Base-by-base conservation (phyloP, 2,888 invertebrate genomes). In the Gibbula magus region DNA sequence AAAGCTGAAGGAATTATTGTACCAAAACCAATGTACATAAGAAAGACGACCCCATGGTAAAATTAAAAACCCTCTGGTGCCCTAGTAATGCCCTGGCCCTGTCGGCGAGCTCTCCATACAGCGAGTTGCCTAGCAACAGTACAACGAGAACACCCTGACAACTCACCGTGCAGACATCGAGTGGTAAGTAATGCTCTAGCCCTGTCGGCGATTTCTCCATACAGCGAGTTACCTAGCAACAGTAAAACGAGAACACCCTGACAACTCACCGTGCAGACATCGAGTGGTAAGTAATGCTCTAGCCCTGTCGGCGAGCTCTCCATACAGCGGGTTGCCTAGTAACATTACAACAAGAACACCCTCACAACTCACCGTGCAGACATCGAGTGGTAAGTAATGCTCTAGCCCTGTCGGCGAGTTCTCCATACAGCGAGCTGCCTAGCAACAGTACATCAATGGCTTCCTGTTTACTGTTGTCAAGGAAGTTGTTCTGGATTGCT, bases 401-500 rank as follows among this genome's bases (percentile, higher is more conserved):
- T 86, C 98, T 95, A 1, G 98, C 97, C 86, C 97, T 95, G 93
- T 99, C 99, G 18, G 98, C 96, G 79, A 98, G 94, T 92, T 98
- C 98, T 2, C 97, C 97, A 91, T 96, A 97, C 79, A 98, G 94
- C 0, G 97, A 96, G 52, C 97, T 98, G 0, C 99, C 99, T 32
- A 98, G 94, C 74, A 99, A 94, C 73, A 99, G 94, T 80, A 99
- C 95, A 93, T 99, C 99, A 91, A 99, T 99, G 56, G 99, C 99
- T 94, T 99, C 99, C 94, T 99, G 99, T 88, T 95, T 95, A 85
- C 93, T 94, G 89, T 96, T 97, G 93, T 99, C 99, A 84, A 99
- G 94, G 84, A 99, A 94, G 94, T 99, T 99, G 93, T 99, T 99
- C 93, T 99, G 99, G 88, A 99, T 99, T 8, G 99, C 99, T 86